phyloP scores from a whole-genome alignment of 2,888 invertebrate species.

The Plebejus argus region DNA sequence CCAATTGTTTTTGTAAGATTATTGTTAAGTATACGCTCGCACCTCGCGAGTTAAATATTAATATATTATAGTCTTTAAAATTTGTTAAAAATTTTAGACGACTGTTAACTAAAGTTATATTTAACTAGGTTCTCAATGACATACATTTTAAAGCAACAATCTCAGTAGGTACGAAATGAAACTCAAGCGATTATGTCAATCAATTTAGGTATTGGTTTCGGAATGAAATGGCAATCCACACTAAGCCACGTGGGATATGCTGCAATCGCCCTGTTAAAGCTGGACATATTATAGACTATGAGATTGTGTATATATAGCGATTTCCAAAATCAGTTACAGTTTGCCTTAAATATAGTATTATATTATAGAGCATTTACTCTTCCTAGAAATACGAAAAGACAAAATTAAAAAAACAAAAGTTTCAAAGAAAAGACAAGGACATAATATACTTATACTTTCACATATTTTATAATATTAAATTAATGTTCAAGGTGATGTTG shows the following conservation, averaged over 20 bases:
- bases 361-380: too few relatives aligned
- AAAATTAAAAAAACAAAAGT: too few relatives aligned
- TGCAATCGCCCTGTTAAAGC: not conserved
- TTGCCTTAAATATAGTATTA: too few relatives aligned
- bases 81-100: not conserved
- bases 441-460: too few relatives aligned
- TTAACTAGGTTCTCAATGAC: not conserved
- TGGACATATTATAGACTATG: not conserved
- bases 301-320: not conserved
- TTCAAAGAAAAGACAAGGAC: too few relatives aligned
- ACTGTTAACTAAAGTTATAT: not conserved
- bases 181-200: not conserved
- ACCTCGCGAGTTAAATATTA: too few relatives aligned
- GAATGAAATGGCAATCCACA: not conserved
- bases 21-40: too few relatives aligned
- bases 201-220: slow-evolving; percentile 17
- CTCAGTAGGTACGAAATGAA: not conserved
- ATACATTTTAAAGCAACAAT: not conserved
- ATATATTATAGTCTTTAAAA: too few relatives aligned
- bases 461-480: too few relatives aligned
- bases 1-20: too few relatives aligned
- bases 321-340: not conserved
- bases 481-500: too few relatives aligned
- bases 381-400: too few relatives aligned
- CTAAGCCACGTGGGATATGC: slow-evolving; percentile 6